Conservation (phyloP, 2,113 vertebrate species). For the Phalacrocorax pelagicus region DNA sequence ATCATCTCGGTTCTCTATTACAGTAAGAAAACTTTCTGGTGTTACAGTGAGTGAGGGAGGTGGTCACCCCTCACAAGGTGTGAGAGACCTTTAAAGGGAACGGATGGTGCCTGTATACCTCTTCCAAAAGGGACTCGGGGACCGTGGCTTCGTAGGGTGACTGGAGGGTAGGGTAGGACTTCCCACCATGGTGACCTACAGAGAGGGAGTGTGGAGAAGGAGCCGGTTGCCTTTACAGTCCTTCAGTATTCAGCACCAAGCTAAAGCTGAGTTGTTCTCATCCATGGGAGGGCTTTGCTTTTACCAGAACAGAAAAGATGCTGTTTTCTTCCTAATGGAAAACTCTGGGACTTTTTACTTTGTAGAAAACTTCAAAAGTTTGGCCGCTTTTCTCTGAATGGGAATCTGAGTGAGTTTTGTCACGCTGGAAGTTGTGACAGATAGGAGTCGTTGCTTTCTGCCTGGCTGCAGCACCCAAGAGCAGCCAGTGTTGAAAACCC, state of each 20-base stretch:
- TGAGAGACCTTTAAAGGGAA: neutral
- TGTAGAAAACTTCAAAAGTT: neutral
- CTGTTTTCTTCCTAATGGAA: neutral
- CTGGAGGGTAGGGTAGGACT: neutral
- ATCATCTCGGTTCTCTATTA: neutral
- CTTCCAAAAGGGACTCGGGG: neutral
- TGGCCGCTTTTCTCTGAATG: neutral
- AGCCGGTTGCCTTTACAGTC: neutral
- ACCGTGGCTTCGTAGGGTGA: neutral
- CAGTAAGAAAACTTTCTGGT: neutral
- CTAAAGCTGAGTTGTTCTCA: neutral
- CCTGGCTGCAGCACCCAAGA: neutral
- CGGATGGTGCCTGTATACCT: neutral
- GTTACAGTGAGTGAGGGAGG: neutral
- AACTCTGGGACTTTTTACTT: neutral
- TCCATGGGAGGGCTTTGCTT: neutral
- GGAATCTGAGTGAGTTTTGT: neutral
- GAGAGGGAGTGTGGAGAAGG: neutral
- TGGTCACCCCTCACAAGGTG: neutral
- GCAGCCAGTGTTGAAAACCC: neutral
- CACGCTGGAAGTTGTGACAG: neutral
- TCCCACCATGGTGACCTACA: accelerated
- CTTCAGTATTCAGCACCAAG: neutral
- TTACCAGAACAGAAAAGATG: neutral
- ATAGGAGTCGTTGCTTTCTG: neutral